Base-by-base conservation (phyloP, 2,113 vertebrate genomes). In the Promerops cafer region DNA sequence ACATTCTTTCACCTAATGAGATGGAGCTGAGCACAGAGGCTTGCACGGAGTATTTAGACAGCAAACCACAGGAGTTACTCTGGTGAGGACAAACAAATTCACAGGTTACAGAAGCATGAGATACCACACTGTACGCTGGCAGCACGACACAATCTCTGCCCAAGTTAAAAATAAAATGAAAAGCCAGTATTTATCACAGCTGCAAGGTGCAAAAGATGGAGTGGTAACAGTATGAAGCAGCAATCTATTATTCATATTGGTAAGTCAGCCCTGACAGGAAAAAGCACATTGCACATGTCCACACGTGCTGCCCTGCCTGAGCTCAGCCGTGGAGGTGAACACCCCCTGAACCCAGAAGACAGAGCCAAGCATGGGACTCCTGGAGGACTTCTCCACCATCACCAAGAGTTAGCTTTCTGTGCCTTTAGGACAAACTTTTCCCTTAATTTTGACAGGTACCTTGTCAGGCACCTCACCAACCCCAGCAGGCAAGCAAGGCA, bases 31-130 rank as follows among this genome's bases (percentile, higher is more conserved):
- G 89, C 69, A 84, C 11, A 84, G 52, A 77, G 77, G 54, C 71
- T 91, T 20, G 69, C 40, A 68, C 5, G 12, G 64, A 63, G 66
- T 75, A 70, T 76, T 94, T 45, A 86, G 66, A 60, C 71, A 93
- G 65, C 71, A 88, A 93, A 89, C 45, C 60, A 88, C 76, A 70
- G 59, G 77, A 87, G 64, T 70, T 88, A 90, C 71, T 92, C 76
- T 83, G 68, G 39, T 68, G 90, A 95, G 74, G 76, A 89, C 88
- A 92, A 94, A 92, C 65, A 84, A 91, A 92, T 54, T 50, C 54
- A 60, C 45, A 39, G 85, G 92, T 92, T 65, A 82, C 15, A 86
- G 88, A 90, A 94, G 93, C 40, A 66, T 2, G 53, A 83, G 76
- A 81, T 49, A 27, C 47, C 65, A 53, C 74, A 18, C 77, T 47